A percentile compares a stretch with the other conserved stretches of the same genome.
Conservation (phyloP, 2,888 invertebrate genomes). For the Melanargia galathea region DNA sequence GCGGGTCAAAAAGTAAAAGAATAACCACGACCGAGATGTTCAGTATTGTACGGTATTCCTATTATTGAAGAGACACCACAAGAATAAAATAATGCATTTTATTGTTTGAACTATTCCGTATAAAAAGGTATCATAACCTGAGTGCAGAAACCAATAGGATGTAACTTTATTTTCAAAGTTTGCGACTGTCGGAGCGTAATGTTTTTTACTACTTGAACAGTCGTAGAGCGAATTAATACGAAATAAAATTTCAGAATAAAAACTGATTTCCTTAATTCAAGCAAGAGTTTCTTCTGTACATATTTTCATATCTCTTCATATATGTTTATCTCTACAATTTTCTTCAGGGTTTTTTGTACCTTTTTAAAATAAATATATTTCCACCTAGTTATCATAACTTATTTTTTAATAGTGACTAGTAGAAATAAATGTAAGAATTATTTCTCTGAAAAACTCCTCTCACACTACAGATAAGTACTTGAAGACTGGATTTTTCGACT, state of each 20-base stretch:
- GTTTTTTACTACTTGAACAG: constrained; percentile 10
- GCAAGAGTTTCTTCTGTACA: not conserved
- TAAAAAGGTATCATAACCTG: constrained; percentile 38
- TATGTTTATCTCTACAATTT: too few relatives aligned
- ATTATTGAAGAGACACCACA: constrained; percentile 29
- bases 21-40: not conserved
- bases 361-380: too few relatives aligned
- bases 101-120: constrained; percentile 30
- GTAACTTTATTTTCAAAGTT: constrained; percentile 50
- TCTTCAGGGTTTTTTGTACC: too few relatives aligned
- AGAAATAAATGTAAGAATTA: too few relatives aligned
- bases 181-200: constrained; percentile 12
- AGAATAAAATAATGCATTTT: constrained; percentile 30
- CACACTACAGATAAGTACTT: too few relatives aligned
- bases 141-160: constrained; percentile 59
- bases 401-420: too few relatives aligned
- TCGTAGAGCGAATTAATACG: not conserved
- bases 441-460: too few relatives aligned
- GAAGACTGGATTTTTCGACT: too few relatives aligned
- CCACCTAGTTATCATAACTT: too few relatives aligned
- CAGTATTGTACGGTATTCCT: constrained; percentile 14
- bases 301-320: too few relatives aligned
- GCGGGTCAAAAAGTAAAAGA: too few relatives aligned
- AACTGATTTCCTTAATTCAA: not conserved
- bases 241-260: constrained; percentile 8